Base-by-base conservation (phyloP, 2,888 invertebrate genomes). In the Tenthredo amoena region DNA sequence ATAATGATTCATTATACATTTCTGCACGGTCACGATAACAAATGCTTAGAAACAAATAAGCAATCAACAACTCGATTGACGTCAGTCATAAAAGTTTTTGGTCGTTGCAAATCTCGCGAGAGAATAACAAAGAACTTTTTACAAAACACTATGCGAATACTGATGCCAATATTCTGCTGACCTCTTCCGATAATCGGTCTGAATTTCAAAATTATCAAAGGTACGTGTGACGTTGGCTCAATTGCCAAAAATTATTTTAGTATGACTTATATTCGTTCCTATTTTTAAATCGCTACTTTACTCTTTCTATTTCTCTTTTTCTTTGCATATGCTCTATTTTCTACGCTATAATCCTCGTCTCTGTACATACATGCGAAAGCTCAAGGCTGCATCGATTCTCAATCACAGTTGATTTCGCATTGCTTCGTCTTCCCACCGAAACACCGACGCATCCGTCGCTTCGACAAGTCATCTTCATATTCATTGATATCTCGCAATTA, bases 231-330 rank as follows among this genome's bases (percentile, higher is more conserved):
- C 81, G 58, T 81, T 81, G 81, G 81, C 81, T 58, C 81, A 62
- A 81, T 81, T 37, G 81, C 81, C 81, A 81, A 81, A 81, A 81
- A 62, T 81, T 81, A 81, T 81, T 81, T 81, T 40, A 21, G 81
- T 81, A 62, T 81, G 55, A 81, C 58, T 81, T 81, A 62, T 40
- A 81, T 81, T 81, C 37, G 21, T 40, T 58, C 2, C 7, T 81
- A 81, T 81, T 81, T 81, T 81, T 81, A 40, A 81, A 81, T 2
- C 40, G 58, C 81, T 85, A 84, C 77, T 74, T 55, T 50, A 37
- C 34, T 47, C 65, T 9, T 68, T 47, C 68, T 58, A 74, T 72
- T 77, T 68, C 55, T 21, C 7, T 31, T 65, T n/a, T 55, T 34
- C 43, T 55, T 0, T n/a, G 21, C 10, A 18, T 65, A 18, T 65